A percentile compares a stretch with the other conserved stretches of the same genome.
These are phyloP conservation scores for Iguana delicatissima DNA, from an alignment of 2,797 vertebrate species.

Conservation along the genomic window DNA sequence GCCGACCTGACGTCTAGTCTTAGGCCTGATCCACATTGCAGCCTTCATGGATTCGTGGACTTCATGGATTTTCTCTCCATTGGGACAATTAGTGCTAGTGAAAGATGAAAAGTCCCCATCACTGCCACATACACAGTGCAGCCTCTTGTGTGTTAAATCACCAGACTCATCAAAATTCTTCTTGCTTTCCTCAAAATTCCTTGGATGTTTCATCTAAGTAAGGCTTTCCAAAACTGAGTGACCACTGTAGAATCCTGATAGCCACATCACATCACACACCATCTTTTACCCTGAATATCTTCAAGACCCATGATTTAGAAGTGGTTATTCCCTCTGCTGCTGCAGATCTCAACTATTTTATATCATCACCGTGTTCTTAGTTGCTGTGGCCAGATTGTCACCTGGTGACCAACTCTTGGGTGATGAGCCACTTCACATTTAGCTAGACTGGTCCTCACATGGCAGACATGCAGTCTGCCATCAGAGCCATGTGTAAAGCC, in stretches of 20 bases:
- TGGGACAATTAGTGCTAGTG: neutral
- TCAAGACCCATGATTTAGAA: neutral
- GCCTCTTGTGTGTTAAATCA: neutral
- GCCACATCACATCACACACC: neutral
- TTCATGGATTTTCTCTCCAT: neutral
- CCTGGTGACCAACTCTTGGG: too few species aligned
- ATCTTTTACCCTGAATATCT: neutral
- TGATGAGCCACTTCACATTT: too few species aligned
- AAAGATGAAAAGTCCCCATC: neutral
- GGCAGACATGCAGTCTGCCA: too few species aligned
- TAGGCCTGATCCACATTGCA: too few species aligned
- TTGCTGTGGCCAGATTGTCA: too few species aligned
- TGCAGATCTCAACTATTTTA: too few species aligned
- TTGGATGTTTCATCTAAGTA: neutral
- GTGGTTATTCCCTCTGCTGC: too few species aligned
- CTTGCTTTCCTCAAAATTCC: neutral
- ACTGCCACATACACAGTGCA: neutral
- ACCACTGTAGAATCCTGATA: too few species aligned
- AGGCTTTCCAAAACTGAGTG: neutral
- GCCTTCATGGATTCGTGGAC: neutral
- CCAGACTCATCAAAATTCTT: neutral
- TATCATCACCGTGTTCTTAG: too few species aligned
- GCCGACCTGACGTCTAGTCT: neutral
- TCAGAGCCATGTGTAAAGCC: too few species aligned
- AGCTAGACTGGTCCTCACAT: too few species aligned